phyloP scores from a whole-genome alignment of 2,113 vertebrate genomes.

The Todiramphus chloris region DNA sequence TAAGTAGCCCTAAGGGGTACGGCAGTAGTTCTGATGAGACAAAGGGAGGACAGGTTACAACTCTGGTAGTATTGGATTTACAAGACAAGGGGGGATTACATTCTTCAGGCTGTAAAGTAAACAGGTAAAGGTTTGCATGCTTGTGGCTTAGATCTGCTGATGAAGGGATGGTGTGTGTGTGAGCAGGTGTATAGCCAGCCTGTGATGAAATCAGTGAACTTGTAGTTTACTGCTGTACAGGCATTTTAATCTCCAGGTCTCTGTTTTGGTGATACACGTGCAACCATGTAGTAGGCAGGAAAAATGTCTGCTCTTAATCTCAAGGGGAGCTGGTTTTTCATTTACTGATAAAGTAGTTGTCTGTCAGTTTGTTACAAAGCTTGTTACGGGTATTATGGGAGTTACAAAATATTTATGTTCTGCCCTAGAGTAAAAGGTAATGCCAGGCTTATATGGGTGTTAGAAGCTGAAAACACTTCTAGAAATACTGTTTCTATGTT shows the following conservation, averaged over 20 bases:
- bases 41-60: neutral
- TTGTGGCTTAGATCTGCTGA: neutral
- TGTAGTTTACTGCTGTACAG: neutral
- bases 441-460: neutral
- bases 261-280: neutral
- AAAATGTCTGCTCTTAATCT: neutral
- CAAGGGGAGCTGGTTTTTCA: neutral
- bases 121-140: neutral
- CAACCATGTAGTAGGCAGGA: neutral
- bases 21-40: neutral
- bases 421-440: neutral
- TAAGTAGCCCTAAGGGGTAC: neutral
- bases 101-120: neutral
- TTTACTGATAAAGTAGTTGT: neutral
- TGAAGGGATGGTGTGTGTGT: neutral
- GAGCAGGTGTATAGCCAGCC: neutral
- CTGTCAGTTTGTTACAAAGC: neutral
- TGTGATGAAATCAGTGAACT: neutral
- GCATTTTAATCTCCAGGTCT: accelerated
- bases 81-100: neutral
- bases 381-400: neutral
- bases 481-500: neutral
- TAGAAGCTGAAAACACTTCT: neutral
- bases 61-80: neutral
- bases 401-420: neutral